Conservation (phyloP, 2,888 invertebrate species). For the Dusona sp. region DNA sequence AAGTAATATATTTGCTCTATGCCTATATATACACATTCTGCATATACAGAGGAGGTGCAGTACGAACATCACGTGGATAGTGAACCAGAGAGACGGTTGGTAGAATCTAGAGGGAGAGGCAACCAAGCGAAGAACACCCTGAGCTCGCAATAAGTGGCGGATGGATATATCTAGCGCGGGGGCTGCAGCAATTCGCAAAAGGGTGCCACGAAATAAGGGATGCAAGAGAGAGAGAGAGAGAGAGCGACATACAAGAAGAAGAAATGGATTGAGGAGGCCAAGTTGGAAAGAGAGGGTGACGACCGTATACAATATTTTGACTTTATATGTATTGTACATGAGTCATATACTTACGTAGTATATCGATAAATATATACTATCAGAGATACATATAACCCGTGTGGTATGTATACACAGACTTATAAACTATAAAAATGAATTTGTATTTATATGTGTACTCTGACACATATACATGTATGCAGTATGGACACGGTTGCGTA, state of each 20-base stretch:
- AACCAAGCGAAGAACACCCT: slow-evolving; percentile 80
- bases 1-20: background rate
- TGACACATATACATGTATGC: background rate
- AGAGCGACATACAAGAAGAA: slow-evolving; percentile 43
- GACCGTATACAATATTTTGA: slow-evolving; percentile 13
- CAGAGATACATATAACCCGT: background rate
- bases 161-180: slow-evolving; percentile 81
- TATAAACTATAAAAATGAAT: slow-evolving; percentile 24
- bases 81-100: slow-evolving; percentile 56
- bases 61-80: slow-evolving; percentile 52
- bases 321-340: slow-evolving; percentile 5
- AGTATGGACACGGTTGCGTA: background rate
- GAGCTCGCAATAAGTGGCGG: slow-evolving; percentile 81
- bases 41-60: background rate
- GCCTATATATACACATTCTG: slow-evolving; percentile 5
- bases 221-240: slow-evolving; percentile 21
- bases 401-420: background rate
- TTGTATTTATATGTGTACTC: background rate
- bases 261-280: slow-evolving; percentile 33
- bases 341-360: slow-evolving; percentile 11
- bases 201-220: slow-evolving; percentile 71
- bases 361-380: slow-evolving; percentile 15
- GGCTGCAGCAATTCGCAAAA: slow-evolving; percentile 73
- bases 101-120: slow-evolving; percentile 66
- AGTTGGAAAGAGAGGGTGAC: slow-evolving; percentile 34